Evolutionary conservation across 2,113 vertebrate species (phyloP).

Genomic region (Furnarius figulus): DNA sequence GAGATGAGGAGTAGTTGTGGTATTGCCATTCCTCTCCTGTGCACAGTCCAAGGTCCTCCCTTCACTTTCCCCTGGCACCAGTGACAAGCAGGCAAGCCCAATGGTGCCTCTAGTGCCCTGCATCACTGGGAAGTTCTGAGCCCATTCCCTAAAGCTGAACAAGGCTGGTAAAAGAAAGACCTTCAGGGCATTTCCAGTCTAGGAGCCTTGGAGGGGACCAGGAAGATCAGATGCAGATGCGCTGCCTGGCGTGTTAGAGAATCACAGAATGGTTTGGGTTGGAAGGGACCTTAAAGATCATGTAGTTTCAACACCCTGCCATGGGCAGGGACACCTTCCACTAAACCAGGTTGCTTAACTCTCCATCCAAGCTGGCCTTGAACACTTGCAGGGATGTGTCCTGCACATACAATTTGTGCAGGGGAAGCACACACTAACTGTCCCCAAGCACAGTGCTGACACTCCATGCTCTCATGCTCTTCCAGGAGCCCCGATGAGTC

Average conservation of each 20-base stretch:
- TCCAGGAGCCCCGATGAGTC: fast-evolving
- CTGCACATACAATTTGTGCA: neutral
- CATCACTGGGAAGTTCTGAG: neutral
- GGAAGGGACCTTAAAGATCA: neutral
- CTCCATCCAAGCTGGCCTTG: neutral
- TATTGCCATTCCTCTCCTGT: neutral
- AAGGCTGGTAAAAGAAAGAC: too few relatives aligned
- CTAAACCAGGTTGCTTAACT: neutral
- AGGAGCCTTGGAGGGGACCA: neutral
- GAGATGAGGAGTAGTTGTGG: neutral
- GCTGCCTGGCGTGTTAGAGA: fast-evolving
- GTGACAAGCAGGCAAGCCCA: neutral
- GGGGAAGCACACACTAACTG: neutral
- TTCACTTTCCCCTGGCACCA: neutral
- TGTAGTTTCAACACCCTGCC: neutral
- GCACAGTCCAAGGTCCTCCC: neutral
- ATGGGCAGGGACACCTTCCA: neutral
- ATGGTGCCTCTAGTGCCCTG: fast-evolving
- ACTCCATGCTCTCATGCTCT: neutral
- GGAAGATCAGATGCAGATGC: neutral
- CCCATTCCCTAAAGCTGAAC: neutral
- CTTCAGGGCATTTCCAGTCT: neutral
- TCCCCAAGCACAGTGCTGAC: neutral
- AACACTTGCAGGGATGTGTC: neutral
- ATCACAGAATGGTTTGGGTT: neutral